Evolutionary conservation across 2,113 vertebrate genomes (phyloP), one percentile per base, ranked within the genome.

Genomic region (Marcusenius ussheri): DNA sequence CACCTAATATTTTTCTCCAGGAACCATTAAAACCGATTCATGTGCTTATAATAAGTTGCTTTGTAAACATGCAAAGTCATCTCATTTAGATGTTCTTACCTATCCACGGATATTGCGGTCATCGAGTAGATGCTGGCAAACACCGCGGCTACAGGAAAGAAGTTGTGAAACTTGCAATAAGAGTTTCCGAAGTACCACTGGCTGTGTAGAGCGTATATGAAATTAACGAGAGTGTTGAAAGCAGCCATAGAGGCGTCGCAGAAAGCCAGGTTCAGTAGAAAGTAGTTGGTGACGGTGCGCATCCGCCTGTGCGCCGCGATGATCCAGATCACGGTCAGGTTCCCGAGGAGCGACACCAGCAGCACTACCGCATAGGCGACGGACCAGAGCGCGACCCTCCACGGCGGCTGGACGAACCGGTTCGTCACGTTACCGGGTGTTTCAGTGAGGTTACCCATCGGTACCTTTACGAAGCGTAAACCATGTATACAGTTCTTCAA

Each of bases 91-190:
- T 27, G 49, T 88, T 88, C 95, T 96, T 93, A 97, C 97, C 97
- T 96, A 95, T 97, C 97, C 91, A 97, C 95, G 1, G 97, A 96
- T 46, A 97, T 97, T 0, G 97, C 97, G 11, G 96, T 97, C 97
- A 97, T 97, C 66, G 97, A 97, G 93, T 97, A 97, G 94, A 97
- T 97, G 95, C 97, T 97, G 94, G 97, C 96, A 77, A 97, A 97
- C 91, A 97, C 96, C 0, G 97, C 96, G 0, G 97, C 96, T 90
- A 97, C 97, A 0, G 97, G 97, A 90, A 97, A 97, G 94, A 97
- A 97, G 95, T 97, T 97, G 93, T 97, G 97, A 94, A 97, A 97
- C 91, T 96, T 96, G 89, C 97, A 97, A 90, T 97, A 97, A 91
- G 94, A 94, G 88, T 96, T 95, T 2, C 97, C 97, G 51, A 97